These are phyloP conservation scores for Clostera curtula DNA, from an alignment of 2,888 invertebrate species.

Conservation along the genomic window DNA sequence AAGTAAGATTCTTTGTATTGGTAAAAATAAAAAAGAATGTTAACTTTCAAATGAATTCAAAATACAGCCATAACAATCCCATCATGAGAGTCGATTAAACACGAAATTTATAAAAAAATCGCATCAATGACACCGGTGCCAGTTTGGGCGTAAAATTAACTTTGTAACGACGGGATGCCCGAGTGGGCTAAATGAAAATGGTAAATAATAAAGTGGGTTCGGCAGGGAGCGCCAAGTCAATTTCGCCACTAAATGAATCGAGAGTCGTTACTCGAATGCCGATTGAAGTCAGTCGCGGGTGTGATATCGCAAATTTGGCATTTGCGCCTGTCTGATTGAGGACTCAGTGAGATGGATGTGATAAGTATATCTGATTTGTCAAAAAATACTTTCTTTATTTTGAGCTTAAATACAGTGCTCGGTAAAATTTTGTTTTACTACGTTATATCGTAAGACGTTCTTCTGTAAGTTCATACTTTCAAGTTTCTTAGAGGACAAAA, in stretches of 20 bases:
- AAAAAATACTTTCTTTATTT: too few species aligned
- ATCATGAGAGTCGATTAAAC: not conserved
- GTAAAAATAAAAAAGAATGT: too few species aligned
- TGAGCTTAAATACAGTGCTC: too few species aligned
- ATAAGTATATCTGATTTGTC: constrained; percentile 1
- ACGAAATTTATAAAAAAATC: constrained; percentile 9
- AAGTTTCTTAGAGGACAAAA: too few species aligned
- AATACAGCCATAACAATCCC: too few species aligned
- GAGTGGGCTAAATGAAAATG: constrained; percentile 36
- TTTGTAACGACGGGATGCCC: constrained; percentile 27
- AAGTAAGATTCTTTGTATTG: too few species aligned
- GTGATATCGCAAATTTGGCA: constrained; percentile 24
- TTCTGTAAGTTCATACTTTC: too few species aligned
- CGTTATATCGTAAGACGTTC: too few species aligned
- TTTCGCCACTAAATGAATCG: constrained; percentile 39
- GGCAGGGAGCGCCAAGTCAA: constrained; percentile 34
- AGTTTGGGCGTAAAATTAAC: constrained; percentile 29
- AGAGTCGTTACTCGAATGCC: constrained; percentile 35
- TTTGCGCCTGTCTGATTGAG: constrained; percentile 21
- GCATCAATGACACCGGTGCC: constrained; percentile 14
- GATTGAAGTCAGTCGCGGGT: constrained; percentile 23
- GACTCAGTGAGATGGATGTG: constrained; percentile 10
- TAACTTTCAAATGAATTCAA: too few species aligned
- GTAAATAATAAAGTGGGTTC: constrained; percentile 40
- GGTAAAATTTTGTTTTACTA: too few species aligned